phyloP scores from a whole-genome alignment of 2,113 vertebrate species.

The Edolisoma coerulescens region DNA sequence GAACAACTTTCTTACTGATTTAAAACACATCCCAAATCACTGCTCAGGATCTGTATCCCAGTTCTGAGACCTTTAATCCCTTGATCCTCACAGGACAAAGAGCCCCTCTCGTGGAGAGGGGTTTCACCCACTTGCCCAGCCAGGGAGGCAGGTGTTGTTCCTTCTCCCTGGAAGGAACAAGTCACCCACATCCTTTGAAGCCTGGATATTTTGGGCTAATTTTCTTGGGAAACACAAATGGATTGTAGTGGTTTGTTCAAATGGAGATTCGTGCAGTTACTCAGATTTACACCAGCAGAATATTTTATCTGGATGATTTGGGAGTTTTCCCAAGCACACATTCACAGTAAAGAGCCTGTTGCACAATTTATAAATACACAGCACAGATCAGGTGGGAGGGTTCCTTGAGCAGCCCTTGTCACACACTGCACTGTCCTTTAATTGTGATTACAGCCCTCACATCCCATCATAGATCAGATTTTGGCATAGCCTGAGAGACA shows the following conservation, averaged over 20 bases:
- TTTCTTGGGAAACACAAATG: not conserved
- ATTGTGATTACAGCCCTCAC: not conserved
- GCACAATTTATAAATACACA: not conserved
- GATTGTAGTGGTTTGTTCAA: not conserved
- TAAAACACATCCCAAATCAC: not conserved
- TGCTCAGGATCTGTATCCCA: not conserved
- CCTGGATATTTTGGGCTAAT: not conserved
- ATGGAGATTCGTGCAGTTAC: not conserved
- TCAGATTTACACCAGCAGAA: not conserved
- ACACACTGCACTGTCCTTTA: not conserved
- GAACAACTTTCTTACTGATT: not conserved
- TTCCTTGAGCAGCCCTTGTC: not conserved
- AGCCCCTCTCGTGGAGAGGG: not conserved
- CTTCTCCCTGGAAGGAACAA: rapidly evolving
- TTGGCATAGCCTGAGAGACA: not conserved
- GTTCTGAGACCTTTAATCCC: not conserved
- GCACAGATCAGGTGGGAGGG: not conserved
- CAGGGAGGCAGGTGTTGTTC: not conserved
- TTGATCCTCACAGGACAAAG: not conserved
- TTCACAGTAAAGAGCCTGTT: not conserved
- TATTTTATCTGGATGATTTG: not conserved
- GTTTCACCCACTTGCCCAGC: not conserved
- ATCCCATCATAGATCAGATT: not conserved
- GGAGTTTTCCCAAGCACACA: not conserved
- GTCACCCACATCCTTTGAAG: not conserved